Evolutionary conservation across 2,113 vertebrate genomes (phyloP).

Genomic region (Nyctereutes procyonoides): DNA sequence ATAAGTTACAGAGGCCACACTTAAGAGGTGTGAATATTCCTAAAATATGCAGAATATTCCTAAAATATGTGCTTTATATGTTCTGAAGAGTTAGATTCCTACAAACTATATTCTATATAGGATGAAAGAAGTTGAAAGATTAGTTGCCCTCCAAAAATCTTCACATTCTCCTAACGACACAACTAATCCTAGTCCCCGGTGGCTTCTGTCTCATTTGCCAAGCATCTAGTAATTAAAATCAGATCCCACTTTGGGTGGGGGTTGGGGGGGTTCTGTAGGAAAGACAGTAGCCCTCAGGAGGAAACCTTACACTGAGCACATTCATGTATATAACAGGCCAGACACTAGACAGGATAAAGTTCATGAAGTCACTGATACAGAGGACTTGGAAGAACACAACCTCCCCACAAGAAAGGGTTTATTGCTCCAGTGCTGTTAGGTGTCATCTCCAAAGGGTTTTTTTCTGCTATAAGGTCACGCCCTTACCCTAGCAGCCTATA

Average conservation of each 20-base stretch:
- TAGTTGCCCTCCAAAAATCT: background rate
- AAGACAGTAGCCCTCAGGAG: background rate
- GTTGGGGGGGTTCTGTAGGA: background rate
- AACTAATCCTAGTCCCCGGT: background rate
- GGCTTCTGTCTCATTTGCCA: background rate
- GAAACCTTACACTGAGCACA: background rate
- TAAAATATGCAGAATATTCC: background rate
- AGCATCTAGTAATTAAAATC: background rate
- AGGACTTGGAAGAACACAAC: background rate
- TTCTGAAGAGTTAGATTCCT: background rate
- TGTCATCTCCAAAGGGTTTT: background rate
- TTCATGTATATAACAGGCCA: background rate
- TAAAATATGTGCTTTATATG: rapidly evolving
- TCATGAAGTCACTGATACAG: background rate
- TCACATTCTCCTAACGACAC: background rate
- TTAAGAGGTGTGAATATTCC: too few species aligned
- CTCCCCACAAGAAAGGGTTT: background rate
- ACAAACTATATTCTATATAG: background rate
- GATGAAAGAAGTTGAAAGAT: background rate
- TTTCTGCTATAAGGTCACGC: background rate
- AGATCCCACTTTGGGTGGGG: background rate
- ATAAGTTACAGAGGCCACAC: background rate
- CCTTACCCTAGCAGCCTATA: background rate
- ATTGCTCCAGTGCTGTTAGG: background rate
- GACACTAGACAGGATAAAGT: background rate